Evolutionary conservation across 2,888 invertebrate genomes (phyloP), one percentile per base, ranked within the genome.

Genomic region (Steromphala cineraria): DNA sequence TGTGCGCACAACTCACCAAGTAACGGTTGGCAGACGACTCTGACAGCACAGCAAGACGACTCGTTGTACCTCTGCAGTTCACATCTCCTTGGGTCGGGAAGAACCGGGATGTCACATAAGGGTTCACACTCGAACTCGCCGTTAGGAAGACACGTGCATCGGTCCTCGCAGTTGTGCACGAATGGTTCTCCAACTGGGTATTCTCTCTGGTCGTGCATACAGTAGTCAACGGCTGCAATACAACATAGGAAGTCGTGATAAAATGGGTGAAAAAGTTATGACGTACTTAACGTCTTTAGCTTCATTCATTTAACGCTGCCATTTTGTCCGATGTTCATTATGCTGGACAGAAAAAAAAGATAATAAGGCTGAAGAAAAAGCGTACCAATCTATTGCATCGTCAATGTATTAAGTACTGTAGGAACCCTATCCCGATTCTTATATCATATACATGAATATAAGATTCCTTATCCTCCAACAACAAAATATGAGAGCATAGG

Each of bases 101-200:
- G 28, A 0, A 67, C 56, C 0, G 24, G 28, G 24, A 78, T 80
- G 8, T 84, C 81, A 78, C 89, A 89, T 13, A 87, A 80, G 2
- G 86, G 84, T 10, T 80, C 77, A 71, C 89, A 89, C 1, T 81
- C 67, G 71, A 89, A 85, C 55, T 80, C 53, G 0, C 89, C 89
- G 24, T 82, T 85, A 0, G 79, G 53, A 17, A 82, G 24, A 74
- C 89, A 89, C 10, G 84, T 82, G 80, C 89, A 88, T 10, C 80
- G 78, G 55, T 87, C 87, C 80, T 87, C 86, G 55, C 87, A 87
- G 67, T 87, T 87, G 13, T 87, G 80, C 5, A 82, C 71, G 19
- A 87, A 75, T 3, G 71, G 76, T 67, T 87, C 79, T 24, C 85
- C 84, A 7, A 87, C 85, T n/a, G 76, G 17, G 53, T 85, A 82